Conservation (phyloP, 2,113 vertebrate species). For the Pluvialis apricaria region DNA sequence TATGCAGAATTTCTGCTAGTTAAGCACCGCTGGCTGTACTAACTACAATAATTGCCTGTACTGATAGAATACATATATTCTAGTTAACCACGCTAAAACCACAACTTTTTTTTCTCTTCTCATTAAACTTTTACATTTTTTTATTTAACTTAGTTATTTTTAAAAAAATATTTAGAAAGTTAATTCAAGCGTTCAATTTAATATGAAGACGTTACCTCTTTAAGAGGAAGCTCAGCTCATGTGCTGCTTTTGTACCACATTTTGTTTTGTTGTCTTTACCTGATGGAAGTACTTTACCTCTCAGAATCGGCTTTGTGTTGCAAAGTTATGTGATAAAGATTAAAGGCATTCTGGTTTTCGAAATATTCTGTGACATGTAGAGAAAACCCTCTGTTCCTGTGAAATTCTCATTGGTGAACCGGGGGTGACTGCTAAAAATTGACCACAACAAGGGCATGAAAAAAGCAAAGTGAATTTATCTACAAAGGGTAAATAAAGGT, state of each 20-base stretch:
- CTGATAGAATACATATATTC: not conserved
- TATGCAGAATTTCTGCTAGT: not conserved
- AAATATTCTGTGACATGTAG: not conserved
- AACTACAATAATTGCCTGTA: not conserved
- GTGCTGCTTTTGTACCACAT: not conserved
- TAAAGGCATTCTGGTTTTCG: not conserved
- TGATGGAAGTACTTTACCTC: not conserved
- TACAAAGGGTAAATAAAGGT: not conserved
- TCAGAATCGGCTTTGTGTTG: not conserved
- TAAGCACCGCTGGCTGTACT: not conserved
- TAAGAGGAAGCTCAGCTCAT: not conserved
- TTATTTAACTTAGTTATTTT: not conserved
- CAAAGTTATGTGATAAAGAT: not conserved
- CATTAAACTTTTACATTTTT: not conserved
- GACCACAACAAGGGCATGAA: not conserved
- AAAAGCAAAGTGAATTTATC: not conserved
- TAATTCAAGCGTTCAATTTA: not conserved
- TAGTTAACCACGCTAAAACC: not conserved
- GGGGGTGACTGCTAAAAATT: not conserved
- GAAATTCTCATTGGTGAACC: not conserved
- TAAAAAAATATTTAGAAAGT: not conserved
- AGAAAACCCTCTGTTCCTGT: not conserved
- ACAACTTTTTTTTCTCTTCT: not conserved
- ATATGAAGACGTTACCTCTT: not conserved
- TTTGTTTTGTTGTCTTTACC: not conserved